phyloP scores from a whole-genome alignment of 2,888 invertebrate genomes.

The Caenorhabditis becei region DNA sequence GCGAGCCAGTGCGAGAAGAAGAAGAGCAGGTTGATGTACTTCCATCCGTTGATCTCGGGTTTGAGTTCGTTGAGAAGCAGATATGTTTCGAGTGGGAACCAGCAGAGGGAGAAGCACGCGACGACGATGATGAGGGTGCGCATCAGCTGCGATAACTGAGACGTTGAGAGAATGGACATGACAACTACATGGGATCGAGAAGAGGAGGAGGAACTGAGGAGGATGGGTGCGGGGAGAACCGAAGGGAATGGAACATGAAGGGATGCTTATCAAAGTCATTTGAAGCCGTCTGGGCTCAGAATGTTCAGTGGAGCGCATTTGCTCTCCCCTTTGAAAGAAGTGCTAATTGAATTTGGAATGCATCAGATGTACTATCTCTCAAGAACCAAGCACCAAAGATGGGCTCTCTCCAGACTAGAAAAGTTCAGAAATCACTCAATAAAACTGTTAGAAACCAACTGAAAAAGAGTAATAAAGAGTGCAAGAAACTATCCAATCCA shows the following conservation, averaged over 20 bases:
- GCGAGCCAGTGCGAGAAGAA: slow-evolving; percentile 88
- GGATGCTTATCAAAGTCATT: not conserved
- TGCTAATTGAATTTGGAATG: too few relatives aligned
- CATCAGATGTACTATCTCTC: too few relatives aligned
- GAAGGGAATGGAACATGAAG: not conserved
- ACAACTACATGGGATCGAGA: slow-evolving; percentile 26
- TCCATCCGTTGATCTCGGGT: slow-evolving; percentile 83
- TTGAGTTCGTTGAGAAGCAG: slow-evolving; percentile 81
- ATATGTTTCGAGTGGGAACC: slow-evolving; percentile 83
- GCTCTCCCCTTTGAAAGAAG: too few relatives aligned
- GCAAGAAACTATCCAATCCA: slow-evolving; percentile 5
- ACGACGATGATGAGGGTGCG: slow-evolving; percentile 82
- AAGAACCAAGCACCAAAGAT: too few relatives aligned
- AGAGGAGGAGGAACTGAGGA: slow-evolving; percentile 6
- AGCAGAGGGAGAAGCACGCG: slow-evolving; percentile 83
- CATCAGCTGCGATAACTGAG: slow-evolving; percentile 75
- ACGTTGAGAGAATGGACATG: slow-evolving; percentile 24
- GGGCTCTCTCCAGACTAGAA: not conserved
- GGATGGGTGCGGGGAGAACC: not conserved
- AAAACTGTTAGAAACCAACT: not conserved
- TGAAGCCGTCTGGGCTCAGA: too few relatives aligned
- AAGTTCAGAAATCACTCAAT: too few relatives aligned
- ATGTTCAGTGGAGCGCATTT: too few relatives aligned
- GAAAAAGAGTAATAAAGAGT: slow-evolving; percentile 13
- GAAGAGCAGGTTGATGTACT: slow-evolving; percentile 90